phyloP scores from a whole-genome alignment of 2,797 vertebrate species.

The Emys orbicularis region DNA sequence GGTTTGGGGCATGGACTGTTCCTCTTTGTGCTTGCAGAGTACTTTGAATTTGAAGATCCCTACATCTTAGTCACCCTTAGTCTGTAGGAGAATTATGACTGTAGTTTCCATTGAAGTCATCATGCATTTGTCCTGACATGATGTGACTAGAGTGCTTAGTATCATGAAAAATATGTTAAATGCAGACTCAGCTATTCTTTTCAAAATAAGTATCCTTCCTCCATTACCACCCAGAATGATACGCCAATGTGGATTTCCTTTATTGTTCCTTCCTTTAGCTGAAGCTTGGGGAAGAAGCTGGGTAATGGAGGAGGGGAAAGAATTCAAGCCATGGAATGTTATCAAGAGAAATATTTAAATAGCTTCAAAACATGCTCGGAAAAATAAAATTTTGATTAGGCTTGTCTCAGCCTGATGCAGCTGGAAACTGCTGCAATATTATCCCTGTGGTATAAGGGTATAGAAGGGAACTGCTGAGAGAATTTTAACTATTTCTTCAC shows the following conservation, averaged over 20 bases:
- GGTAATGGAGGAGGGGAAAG: neutral
- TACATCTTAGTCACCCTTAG: neutral
- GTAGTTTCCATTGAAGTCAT: neutral
- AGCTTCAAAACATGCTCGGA: neutral
- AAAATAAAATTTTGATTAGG: fast-evolving
- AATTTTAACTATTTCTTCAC: neutral
- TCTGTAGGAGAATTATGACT: neutral
- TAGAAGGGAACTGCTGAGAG: neutral
- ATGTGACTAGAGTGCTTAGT: neutral
- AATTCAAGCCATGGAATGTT: neutral
- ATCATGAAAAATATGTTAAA: neutral
- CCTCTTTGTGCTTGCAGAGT: neutral
- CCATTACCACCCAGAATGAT: neutral
- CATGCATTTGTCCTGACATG: neutral
- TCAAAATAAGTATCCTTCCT: neutral
- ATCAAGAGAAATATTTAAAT: neutral
- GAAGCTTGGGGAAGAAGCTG: neutral
- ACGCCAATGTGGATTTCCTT: neutral
- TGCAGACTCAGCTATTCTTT: neutral
- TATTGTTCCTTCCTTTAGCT: neutral
- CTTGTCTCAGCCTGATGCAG: neutral
- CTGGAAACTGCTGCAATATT: neutral
- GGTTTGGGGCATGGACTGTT: neutral
- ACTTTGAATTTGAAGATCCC: conserved; percentile 5
- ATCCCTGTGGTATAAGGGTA: neutral